Evolutionary conservation across 2,113 vertebrate genomes (phyloP), one percentile per base, ranked within the genome.

Genomic region (Chiloscyllium plagiosum): DNA sequence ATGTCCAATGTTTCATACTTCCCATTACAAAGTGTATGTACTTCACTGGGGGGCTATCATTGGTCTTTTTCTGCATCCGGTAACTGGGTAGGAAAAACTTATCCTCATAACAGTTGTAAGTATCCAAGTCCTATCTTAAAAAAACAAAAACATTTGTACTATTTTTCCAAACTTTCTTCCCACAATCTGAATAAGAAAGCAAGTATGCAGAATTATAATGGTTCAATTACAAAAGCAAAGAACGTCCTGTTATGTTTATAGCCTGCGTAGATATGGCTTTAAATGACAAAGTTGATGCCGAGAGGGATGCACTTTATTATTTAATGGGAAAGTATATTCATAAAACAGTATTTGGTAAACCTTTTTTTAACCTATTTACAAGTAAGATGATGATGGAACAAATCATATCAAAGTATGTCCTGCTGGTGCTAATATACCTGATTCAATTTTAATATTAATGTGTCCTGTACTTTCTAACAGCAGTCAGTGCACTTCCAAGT

Each of bases 1-100:
- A 93, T 93, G 66, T 93, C 22, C 89, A 93, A 93, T n/a, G n/a
- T 92, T 33, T 92, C 65, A 56, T 65, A n/a, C 56, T 93, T 93
- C 66, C 89, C 66, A 93, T 93, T 93, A 66, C 89, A 66, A 93
- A 93, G 33, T 42, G 65, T 93, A 68, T 66, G 61, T 37, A 66
- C 61, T 66, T 66, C 89, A 93, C 33, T 66, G 33, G 33, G 37
- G 42, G 42, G 42, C 61, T 93, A 19, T 68, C 89, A 93, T 93
- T 37, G 22, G 61, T 93, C 89, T 68, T 93, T 68, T 19, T 37
- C 61, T 37, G 17, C 61, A 29, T 33, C 89, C 61, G 66, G 89
- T 61, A 93, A 93, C 89, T 22, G n/a, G 89, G 61, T 93, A 61
- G 19, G 65, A 61, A 13, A 33, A 33, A 7, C 61, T 37, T 68